Evolutionary conservation across 2,888 invertebrate species (phyloP), one percentile per base, ranked within the genome.

Genomic region (Conomelus anceps): DNA sequence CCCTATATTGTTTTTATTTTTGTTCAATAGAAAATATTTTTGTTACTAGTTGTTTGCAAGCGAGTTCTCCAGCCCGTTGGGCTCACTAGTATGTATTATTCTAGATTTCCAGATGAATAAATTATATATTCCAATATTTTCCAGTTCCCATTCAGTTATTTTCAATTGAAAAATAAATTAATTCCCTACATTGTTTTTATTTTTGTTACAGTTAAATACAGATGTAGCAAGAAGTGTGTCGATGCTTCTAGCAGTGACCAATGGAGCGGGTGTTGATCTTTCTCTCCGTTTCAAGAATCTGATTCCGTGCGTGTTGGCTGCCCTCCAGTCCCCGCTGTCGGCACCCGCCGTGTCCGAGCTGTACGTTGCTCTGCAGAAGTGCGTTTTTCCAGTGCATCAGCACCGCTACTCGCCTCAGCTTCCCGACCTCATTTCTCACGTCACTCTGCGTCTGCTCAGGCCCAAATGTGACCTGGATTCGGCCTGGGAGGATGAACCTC

Each of bases 391-490:
- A 13, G 84, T 13, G 63, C 63, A 63, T 11, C 85, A 22, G 89
- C 89, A 22, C 26, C 29, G 24, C 29, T 26, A 41, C 22, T 88
- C 89, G 13, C 93, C 3, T 93, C 93, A 84, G 92, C 96, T 90
- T 95, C 95, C 0, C 9, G 94, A 95, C 90, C 93, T 95, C 13
- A 94, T 98, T 34, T 96, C 96, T 11, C 94, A 96, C 91, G 94
- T 96, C 86, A 97, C 97, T 0, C 93, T 98, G 88, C 95, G 96
- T 89, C 93, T 98, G 22, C 94, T 96, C 92, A 95, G 96, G 89
- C 98, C 98, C 0, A 96, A 96, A 88, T 98, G 98, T 92, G 96
- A 96, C 92, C 93, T 98, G 84, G 96, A 96, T 91, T 93, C 95
- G 1, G 95, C 95, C 88, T 98, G 98, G 98, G 95, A 95, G 91